Percentiles rank a stretch among this genome's conserved stretches.
These are phyloP conservation scores for Andrena hattorfiana DNA, from an alignment of 2,888 invertebrate genomes.

Conservation along the genomic window DNA sequence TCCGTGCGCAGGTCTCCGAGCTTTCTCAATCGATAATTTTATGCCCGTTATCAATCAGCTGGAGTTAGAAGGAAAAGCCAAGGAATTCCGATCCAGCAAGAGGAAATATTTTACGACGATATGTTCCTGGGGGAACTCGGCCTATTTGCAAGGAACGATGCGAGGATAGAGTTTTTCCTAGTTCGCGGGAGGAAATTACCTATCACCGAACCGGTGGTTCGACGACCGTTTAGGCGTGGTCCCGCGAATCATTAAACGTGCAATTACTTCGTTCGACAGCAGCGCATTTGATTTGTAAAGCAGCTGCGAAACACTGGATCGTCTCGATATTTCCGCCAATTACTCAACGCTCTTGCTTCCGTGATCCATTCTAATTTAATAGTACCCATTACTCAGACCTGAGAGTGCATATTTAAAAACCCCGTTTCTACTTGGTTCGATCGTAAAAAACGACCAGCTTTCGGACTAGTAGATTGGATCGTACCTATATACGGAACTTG, in stretches of 20 bases:
- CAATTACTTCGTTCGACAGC: background rate
- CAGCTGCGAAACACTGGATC: background rate
- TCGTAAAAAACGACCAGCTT: no score
- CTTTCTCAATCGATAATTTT: slow-evolving; percentile 45
- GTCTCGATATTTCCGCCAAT: slow-evolving; percentile 14
- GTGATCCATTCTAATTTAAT: background rate
- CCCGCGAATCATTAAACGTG: background rate
- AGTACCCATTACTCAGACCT: background rate
- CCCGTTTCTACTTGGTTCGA: no score
- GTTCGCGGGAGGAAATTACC: background rate
- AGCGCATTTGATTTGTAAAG: background rate
- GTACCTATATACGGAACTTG: background rate
- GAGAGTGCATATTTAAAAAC: no score
- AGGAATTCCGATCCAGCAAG: slow-evolving; percentile 5
- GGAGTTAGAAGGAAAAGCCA: slow-evolving; percentile 7
- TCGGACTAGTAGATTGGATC: background rate
- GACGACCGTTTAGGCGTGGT: background rate
- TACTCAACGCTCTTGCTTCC: slow-evolving; percentile 2
- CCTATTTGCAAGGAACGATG: background rate
- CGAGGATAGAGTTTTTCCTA: background rate
- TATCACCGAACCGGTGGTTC: background rate
- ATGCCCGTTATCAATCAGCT: slow-evolving; percentile 37
- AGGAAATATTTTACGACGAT: slow-evolving; percentile 26
- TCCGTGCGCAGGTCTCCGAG: slow-evolving; percentile 30
- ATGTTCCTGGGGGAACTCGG: background rate